These are phyloP conservation scores for Solea solea DNA, from an alignment of 2,113 vertebrate species.

Conservation along the genomic window DNA sequence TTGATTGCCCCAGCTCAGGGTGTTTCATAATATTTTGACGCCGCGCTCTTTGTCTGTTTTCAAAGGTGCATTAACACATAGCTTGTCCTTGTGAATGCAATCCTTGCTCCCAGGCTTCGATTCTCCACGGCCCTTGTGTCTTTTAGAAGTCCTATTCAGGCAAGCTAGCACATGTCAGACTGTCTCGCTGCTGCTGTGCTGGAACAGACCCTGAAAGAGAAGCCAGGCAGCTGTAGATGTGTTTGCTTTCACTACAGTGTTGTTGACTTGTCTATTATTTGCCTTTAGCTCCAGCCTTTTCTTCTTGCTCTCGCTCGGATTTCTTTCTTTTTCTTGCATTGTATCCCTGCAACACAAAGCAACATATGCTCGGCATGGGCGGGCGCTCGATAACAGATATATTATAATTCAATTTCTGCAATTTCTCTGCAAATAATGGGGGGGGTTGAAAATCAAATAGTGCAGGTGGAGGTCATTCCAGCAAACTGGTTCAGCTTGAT, in stretches of 20 bases:
- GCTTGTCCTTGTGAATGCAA: slow-evolving; percentile 65
- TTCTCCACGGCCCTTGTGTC: slow-evolving; percentile 66
- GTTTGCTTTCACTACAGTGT: slow-evolving; percentile 42
- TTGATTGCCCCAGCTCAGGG: slow-evolving; percentile 66
- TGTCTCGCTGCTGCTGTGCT: slow-evolving; percentile 29
- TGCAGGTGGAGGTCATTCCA: slow-evolving; percentile 5
- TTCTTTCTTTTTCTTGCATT: slow-evolving; percentile 15
- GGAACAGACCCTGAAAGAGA: slow-evolving; percentile 54
- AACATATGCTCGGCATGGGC: slow-evolving; percentile 20
- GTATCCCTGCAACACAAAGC: slow-evolving; percentile 5
- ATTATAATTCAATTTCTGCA: slow-evolving; percentile 15
- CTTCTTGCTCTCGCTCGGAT: slow-evolving; percentile 20
- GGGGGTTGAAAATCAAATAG: slow-evolving; percentile 15
- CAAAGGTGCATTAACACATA: slow-evolving; percentile 54
- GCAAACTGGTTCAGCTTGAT: slow-evolving; percentile 11
- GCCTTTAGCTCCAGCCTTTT: slow-evolving; percentile 31
- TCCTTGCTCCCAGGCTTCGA: slow-evolving; percentile 66
- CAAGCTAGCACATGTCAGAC: slow-evolving; percentile 62
- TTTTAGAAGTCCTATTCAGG: slow-evolving; percentile 63
- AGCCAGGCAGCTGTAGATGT: slow-evolving; percentile 52
- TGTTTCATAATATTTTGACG: slow-evolving; percentile 60
- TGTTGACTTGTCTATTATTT: slow-evolving; percentile 56
- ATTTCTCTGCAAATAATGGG: slow-evolving; percentile 19
- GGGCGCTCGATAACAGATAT: not conserved
- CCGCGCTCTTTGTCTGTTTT: slow-evolving; percentile 62